Evolutionary conservation across 2,888 invertebrate species (phyloP), one percentile per base, ranked within the genome.

Genomic region (Hyposoter didymator): DNA sequence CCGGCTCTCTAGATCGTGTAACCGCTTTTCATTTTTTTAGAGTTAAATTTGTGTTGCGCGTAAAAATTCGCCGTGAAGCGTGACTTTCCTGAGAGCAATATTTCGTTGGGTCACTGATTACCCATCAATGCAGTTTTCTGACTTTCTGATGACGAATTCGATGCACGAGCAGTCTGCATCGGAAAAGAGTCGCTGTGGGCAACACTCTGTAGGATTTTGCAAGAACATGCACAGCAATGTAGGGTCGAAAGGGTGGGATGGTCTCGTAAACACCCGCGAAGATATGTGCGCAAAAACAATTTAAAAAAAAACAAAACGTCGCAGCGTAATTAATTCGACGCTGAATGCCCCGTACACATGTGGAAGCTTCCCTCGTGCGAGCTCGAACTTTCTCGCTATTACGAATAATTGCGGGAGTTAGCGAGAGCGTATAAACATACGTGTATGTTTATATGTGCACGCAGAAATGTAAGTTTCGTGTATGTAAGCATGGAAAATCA

Each of bases 331-430:
- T 59, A 59, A 59, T 59, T 12, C 10, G 12, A 49, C 35, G 17
- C 10, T n/a, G 35, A 69, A 47, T 19, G 72, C 17, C 72, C 49
- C 10, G 19, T 72, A 52, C 32, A 52, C 28, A 22, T 12, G 22
- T 14, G 28, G 52, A 67, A 12, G 66, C 55, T 52, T 52, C 52
- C 67, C 78, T 67, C 76, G 52, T 32, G 70, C 59, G 82, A 39
- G 49, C 49, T 70, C 72, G 32, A 87, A 87, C 87, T 87, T 87
- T 87, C 87, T 80, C 87, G 87, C 86, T 85, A 87, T 86, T 87
- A 84, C 84, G 80, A 86, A 86, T 87, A 87, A 87, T 87, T 84
- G 82, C 78, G 74, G 74, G 84, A 82, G 75, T 67, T 64, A 43
- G 75, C 75, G 81, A 70, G 84, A 75, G 76, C 55, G 67, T 72